These are phyloP conservation scores for Varanus komodoensis DNA, from an alignment of 2,113 vertebrate genomes.

Conservation along the genomic window DNA sequence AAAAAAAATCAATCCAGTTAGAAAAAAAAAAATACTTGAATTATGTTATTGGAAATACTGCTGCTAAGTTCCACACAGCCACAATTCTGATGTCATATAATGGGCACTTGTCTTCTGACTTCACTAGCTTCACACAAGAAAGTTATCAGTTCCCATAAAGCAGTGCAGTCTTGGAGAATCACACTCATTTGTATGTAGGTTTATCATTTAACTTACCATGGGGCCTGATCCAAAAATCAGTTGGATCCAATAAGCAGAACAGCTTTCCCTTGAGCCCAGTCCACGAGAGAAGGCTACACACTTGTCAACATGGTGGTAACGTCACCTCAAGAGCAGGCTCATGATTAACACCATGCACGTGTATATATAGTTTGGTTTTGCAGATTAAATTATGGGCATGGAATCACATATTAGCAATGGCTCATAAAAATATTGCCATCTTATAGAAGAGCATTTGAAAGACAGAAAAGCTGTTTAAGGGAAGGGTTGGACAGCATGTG, in stretches of 20 bases:
- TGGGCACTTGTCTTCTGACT: background rate
- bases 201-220: background rate
- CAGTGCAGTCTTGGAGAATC: background rate
- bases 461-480: slow-evolving; percentile 1
- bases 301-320: background rate
- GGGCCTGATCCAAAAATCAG: background rate
- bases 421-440: background rate
- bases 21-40: background rate
- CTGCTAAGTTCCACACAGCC: background rate
- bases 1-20: slow-evolving; percentile 13
- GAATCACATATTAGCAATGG: background rate
- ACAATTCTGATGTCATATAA: background rate
- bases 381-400: background rate
- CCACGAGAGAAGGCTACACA: background rate
- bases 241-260: background rate
- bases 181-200: background rate
- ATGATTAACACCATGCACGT: background rate
- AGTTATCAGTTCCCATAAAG: background rate
- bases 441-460: slow-evolving; percentile 16
- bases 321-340: background rate
- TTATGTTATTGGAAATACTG: background rate
- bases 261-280: background rate
- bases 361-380: background rate
- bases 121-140: background rate
- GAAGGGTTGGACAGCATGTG: no score